Percentiles rank a stretch among this genome's conserved stretches.
Conservation (phyloP, 2,888 invertebrate species). For the Chrysina gloriosa region DNA sequence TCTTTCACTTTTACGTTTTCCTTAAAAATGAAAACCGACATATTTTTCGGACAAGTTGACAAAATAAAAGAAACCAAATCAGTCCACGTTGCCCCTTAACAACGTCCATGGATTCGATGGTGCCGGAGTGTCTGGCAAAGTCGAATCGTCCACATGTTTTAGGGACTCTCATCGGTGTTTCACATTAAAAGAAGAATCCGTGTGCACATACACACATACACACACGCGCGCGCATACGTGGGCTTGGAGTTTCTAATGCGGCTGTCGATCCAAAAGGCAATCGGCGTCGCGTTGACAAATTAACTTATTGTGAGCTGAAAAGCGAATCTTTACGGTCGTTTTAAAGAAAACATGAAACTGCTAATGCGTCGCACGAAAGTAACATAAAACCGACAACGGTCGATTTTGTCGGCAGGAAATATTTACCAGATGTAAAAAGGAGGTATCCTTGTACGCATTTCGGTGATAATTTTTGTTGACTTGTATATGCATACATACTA, state of each 20-base stretch:
- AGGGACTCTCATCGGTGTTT: slow-evolving; percentile 32
- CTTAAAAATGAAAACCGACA: no score
- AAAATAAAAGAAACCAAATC: no score
- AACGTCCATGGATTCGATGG: slow-evolving; percentile 40
- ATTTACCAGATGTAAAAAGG: slow-evolving; percentile 28
- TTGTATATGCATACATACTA: no score
- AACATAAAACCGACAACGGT: slow-evolving; percentile 29
- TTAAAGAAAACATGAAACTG: slow-evolving; percentile 39
- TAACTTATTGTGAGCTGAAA: slow-evolving; percentile 51
- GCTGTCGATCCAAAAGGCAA: not conserved
- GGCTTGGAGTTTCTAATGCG: no score
- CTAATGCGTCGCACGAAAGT: slow-evolving; percentile 31
- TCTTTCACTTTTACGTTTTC: no score
- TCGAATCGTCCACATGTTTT: slow-evolving; percentile 42
- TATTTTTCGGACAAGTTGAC: no score
- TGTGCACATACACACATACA: not conserved
- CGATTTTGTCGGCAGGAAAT: slow-evolving; percentile 4
- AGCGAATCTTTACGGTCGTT: slow-evolving; percentile 43
- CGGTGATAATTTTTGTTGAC: no score
- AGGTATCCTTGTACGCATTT: no score
- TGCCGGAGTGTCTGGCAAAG: slow-evolving; percentile 47
- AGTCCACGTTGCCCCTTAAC: no score
- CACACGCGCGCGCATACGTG: not conserved
- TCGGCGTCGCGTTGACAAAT: slow-evolving; percentile 49
- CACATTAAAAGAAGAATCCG: not conserved